phyloP scores from a whole-genome alignment of 2,888 invertebrate species.

The Eudasyphora cyanicolor region DNA sequence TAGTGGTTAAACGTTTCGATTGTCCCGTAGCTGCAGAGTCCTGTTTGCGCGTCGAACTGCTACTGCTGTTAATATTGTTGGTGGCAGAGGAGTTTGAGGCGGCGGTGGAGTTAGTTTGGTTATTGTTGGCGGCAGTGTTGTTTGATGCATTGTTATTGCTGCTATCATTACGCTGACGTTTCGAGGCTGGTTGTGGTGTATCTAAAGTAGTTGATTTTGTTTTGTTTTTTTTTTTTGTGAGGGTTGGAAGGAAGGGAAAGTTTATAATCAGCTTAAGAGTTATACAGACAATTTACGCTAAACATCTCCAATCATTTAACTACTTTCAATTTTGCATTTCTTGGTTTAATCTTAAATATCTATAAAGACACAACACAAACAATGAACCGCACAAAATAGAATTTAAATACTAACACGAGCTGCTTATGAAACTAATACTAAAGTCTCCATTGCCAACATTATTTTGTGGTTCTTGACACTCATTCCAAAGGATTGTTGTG shows the following conservation, averaged over 20 bases:
- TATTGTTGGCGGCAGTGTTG: slow-evolving; percentile 22
- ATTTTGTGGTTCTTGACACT: not conserved
- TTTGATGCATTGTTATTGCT: slow-evolving; percentile 40
- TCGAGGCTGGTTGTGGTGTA: slow-evolving; percentile 64
- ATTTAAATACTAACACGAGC: not conserved
- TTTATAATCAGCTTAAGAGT: not conserved
- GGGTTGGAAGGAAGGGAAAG: not conserved
- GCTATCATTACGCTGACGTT: slow-evolving; percentile 63
- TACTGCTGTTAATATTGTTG: slow-evolving; percentile 48
- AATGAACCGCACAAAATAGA: not conserved
- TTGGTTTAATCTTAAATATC: not conserved
- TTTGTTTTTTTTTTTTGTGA: not conserved
- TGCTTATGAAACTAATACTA: not conserved
- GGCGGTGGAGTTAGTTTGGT: slow-evolving; percentile 61
- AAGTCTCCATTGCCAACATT: not conserved
- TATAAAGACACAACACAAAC: not conserved
- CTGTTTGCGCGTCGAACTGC: slow-evolving; percentile 48
- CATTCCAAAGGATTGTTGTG: not conserved
- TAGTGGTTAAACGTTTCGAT: slow-evolving; percentile 73
- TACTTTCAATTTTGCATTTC: not conserved
- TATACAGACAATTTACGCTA: not conserved
- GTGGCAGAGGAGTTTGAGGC: slow-evolving; percentile 66
- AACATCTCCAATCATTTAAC: too few species aligned
- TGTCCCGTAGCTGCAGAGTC: slow-evolving; percentile 3
- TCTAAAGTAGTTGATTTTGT: slow-evolving; percentile 35